Base-by-base conservation (phyloP, 2,113 vertebrate genomes). In the Syngnathus floridae region DNA sequence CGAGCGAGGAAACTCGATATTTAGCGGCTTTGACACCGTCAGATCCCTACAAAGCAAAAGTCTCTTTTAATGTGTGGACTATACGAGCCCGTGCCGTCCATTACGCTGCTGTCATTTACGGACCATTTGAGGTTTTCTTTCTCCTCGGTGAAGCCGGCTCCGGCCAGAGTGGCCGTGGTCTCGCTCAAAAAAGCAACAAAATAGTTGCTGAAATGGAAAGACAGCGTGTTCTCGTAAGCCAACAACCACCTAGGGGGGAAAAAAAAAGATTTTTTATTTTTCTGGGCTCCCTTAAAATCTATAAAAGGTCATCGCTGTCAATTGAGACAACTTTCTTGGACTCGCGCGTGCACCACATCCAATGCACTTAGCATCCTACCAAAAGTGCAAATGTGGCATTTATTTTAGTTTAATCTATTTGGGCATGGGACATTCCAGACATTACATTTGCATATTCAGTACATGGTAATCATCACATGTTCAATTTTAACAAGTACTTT, bases 161-260 rank as follows among this genome's bases (percentile, higher is more conserved):
- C 94, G 0, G 94, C 91, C 72, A 96, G 81, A 1, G 91, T 94
- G 6, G 92, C 74, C 0, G 93, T 94, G 12, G 92, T 93, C 76
- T 95, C 94, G 0, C 94, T 93, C 68, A 95, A 84, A 73, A 93
- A 95, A 62, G 92, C 91, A n/a, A 96, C 94, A 85, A 96, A 96
- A 77, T 94, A 96, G 82, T 94, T 95, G 83, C 94, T 96, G 86
- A 94, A 95, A 90, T 94, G 94, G 83, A 95, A 95, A 63, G 94
- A 95, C 72, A 91, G 77, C 2, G 91, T 91, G 72, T 92, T 93
- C 85, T 95, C 92, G 1, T 93, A 95, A 3, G 93, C 93, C 77
- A 92, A 82, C 58, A 95, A 76, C 94, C 93, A 95, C 89, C 95
- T 95, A 70, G 67, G 19, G n/a, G 64, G 46, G 72, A 61, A 21